Conservation (phyloP, 2,797 vertebrate genomes). For the Megalops cyprinoides region DNA sequence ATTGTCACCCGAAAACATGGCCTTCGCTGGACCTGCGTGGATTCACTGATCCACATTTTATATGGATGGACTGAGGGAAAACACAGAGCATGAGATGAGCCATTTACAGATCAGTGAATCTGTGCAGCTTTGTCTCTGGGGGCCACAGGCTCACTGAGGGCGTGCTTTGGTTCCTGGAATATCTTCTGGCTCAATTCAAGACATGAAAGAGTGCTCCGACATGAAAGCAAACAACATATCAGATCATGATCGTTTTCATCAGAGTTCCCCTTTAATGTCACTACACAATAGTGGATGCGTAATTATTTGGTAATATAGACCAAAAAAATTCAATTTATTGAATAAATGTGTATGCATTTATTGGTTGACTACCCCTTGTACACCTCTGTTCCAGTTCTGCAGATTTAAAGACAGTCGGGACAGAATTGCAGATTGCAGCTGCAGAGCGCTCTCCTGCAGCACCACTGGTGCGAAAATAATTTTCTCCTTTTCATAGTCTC, state of each 20-base stretch:
- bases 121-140: neutral
- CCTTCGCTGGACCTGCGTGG: neutral
- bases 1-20: too few relatives aligned
- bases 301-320: constrained; percentile 28
- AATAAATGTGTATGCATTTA: neutral
- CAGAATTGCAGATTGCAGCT: constrained; percentile 42
- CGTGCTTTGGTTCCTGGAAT: neutral
- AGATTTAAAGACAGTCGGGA: constrained; percentile 50
- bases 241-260: too few relatives aligned
- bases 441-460: constrained; percentile 43
- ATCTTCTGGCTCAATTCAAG: neutral
- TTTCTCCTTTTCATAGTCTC: constrained; percentile 32
- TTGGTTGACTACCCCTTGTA: constrained; percentile 26
- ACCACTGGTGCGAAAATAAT: constrained; percentile 12
- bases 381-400: constrained; percentile 40
- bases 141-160: neutral
- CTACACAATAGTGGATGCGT: constrained; percentile 1
- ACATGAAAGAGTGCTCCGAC: neutral
- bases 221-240: neutral
- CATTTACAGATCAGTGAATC: constrained; percentile 12
- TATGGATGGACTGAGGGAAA: constrained; percentile 11
- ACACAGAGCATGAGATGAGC: neutral
- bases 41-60: constrained; percentile 5
- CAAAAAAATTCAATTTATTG: constrained; percentile 31
- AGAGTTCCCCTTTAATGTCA: neutral